Conservation (phyloP, 2,113 vertebrate species). For the Atlantisia rogersi region DNA sequence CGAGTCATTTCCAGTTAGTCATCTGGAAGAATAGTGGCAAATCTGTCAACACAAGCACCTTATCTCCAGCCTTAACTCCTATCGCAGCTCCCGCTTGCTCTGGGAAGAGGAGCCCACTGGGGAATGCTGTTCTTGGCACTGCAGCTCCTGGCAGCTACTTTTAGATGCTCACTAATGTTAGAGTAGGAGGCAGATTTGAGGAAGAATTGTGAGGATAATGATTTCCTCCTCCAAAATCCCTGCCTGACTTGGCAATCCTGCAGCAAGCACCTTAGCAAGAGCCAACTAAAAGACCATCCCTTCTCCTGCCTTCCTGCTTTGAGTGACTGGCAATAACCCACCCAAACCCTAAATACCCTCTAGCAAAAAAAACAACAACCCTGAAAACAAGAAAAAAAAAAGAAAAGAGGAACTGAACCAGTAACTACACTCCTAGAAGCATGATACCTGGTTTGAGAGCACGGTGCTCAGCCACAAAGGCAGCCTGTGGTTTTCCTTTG, state of each 20-base stretch:
- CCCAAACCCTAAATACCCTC: not conserved
- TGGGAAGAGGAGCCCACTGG: not conserved
- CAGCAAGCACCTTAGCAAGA: not conserved
- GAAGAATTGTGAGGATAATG: not conserved
- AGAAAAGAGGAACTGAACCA: not conserved
- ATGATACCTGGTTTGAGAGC: accelerated
- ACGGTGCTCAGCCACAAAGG: accelerated
- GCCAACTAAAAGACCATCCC: not conserved
- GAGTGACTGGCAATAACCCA: not conserved
- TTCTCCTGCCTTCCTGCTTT: not conserved
- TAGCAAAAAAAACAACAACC: not conserved
- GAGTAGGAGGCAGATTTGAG: not conserved
- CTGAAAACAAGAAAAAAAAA: no score
- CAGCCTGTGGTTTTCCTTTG: not conserved
- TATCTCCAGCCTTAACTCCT: not conserved
- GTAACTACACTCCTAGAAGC: not conserved
- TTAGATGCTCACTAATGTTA: not conserved
- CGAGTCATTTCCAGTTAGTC: not conserved
- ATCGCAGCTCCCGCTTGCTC: not conserved
- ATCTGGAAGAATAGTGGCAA: not conserved
- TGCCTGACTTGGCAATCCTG: not conserved
- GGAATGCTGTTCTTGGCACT: not conserved
- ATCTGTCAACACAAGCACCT: not conserved
- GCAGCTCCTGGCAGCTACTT: not conserved
- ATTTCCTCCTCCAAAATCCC: not conserved